Conservation (phyloP, 2,888 invertebrate species). For the Eilema griseolum region DNA sequence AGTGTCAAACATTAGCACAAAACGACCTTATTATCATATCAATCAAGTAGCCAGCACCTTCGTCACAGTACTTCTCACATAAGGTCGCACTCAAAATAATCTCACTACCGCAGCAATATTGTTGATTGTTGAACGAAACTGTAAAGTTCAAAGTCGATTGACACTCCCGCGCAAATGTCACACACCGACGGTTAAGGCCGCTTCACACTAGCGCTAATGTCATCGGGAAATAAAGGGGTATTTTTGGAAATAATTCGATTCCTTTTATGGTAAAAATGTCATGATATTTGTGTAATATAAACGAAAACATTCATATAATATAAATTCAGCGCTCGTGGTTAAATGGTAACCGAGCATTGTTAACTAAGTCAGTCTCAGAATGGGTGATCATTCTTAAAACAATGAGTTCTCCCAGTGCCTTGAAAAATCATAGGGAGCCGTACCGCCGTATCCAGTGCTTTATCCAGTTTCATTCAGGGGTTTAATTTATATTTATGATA, state of each 20-base stretch:
- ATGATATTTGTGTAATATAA: constrained; percentile 4
- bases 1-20: not conserved
- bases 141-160: constrained; percentile 63
- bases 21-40: constrained; percentile 16
- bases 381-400: too few species aligned
- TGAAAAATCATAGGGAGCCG: too few species aligned
- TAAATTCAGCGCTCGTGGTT: too few species aligned
- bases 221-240: constrained; percentile 24
- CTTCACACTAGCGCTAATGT: constrained; percentile 25
- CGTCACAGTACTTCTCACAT: constrained; percentile 12
- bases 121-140: constrained; percentile 50
- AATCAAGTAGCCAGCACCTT: constrained; percentile 17
- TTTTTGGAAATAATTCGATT: constrained; percentile 16
- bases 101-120: constrained; percentile 37
- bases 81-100: constrained; percentile 19
- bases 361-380: too few species aligned
- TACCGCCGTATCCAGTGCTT: too few species aligned
- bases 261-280: constrained; percentile 21
- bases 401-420: too few species aligned
- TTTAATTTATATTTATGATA: not conserved
- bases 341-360: too few species aligned
- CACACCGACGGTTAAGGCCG: constrained; percentile 39
- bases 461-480: too few species aligned
- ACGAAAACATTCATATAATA: too few species aligned
- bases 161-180: constrained; percentile 53